These are phyloP conservation scores for Laterallus jamaicensis DNA, from an alignment of 2,113 vertebrate genomes.

Conservation along the genomic window DNA sequence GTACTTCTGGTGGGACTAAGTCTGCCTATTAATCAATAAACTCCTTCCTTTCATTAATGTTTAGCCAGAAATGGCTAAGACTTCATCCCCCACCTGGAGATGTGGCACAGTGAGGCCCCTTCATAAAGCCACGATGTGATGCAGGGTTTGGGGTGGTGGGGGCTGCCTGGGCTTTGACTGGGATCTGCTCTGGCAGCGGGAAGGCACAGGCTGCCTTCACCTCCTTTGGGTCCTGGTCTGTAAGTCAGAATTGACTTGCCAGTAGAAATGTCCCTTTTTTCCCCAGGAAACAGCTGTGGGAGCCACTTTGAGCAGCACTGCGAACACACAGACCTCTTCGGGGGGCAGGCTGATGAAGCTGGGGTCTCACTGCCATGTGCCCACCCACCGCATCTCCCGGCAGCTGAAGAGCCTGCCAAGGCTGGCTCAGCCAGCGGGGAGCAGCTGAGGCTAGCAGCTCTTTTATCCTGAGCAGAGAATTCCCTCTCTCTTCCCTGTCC, in stretches of 20 bases:
- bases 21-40: background rate
- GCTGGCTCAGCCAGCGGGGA: accelerated
- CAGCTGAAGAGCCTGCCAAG: background rate
- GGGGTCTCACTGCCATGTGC: background rate
- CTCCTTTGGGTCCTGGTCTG: background rate
- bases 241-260: background rate
- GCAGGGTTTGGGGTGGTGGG: background rate
- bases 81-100: background rate
- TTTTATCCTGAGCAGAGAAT: accelerated
- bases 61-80: background rate
- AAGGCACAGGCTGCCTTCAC: background rate
- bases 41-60: background rate
- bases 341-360: background rate
- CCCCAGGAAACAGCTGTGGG: background rate
- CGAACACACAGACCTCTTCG: accelerated
- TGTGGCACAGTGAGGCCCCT: background rate
- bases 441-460: background rate
- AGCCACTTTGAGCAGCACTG: background rate
- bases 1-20: too few relatives aligned
- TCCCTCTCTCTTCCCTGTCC: background rate
- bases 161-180: background rate
- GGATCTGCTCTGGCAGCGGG: background rate
- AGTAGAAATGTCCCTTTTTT: background rate
- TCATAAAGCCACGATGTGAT: accelerated
- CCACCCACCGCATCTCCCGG: accelerated